A percentile compares a stretch with the other conserved stretches of the same genome.
These are phyloP conservation scores for Archocentrus centrarchus DNA, from an alignment of 2,113 vertebrate species.

Conservation along the genomic window DNA sequence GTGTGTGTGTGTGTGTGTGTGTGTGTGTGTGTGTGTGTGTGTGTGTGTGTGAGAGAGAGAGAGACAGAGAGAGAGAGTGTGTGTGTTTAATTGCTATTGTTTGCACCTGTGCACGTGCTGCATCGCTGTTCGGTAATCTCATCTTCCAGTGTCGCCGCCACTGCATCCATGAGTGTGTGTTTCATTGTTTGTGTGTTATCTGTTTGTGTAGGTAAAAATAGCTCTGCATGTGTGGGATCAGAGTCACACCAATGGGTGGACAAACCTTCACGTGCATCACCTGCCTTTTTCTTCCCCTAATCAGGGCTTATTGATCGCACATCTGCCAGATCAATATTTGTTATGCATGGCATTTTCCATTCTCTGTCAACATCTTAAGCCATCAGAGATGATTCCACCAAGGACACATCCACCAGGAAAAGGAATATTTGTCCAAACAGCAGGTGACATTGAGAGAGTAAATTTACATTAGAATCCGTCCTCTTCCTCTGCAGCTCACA, in stretches of 20 bases:
- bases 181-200: not conserved
- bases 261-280: slow-evolving; percentile 34
- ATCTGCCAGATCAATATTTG: slow-evolving; percentile 66
- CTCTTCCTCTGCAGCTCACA: slow-evolving; percentile 23
- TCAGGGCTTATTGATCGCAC: slow-evolving; percentile 59
- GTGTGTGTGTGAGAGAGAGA: slow-evolving; percentile 6
- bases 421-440: slow-evolving; percentile 64
- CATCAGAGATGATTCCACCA: slow-evolving; percentile 24
- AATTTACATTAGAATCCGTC: slow-evolving; percentile 52
- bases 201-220: slow-evolving; percentile 30
- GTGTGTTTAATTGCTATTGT: slow-evolving; percentile 46
- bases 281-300: slow-evolving; percentile 59
- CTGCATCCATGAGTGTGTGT: not conserved
- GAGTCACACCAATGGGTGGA: not conserved
- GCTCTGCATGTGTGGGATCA: not conserved
- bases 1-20: not conserved
- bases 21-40: not conserved
- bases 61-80: not conserved
- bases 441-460: slow-evolving; percentile 57
- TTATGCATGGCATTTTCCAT: slow-evolving; percentile 59
- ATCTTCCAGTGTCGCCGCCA: slow-evolving; percentile 28
- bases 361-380: slow-evolving; percentile 48
- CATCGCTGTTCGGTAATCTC: slow-evolving; percentile 18
- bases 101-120: slow-evolving; percentile 46
- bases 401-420: slow-evolving; percentile 51